Percentiles rank a stretch among this genome's conserved stretches.
These are phyloP conservation scores for Eupeodes luniger DNA, from an alignment of 2,888 invertebrate genomes.

Conservation along the genomic window DNA sequence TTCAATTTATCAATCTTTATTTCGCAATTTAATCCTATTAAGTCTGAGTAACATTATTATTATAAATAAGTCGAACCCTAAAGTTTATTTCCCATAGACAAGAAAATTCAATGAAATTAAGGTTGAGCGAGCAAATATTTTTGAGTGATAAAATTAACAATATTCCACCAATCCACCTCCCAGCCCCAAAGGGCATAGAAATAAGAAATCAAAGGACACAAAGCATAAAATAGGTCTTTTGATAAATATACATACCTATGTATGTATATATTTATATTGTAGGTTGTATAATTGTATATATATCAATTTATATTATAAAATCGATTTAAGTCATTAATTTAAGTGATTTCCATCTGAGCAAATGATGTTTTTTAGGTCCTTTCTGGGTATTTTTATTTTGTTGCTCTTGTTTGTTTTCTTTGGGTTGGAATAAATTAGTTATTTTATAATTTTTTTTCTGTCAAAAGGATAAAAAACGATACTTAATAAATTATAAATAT, in stretches of 20 bases:
- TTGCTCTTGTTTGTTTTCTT: background rate
- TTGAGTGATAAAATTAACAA: slow-evolving; percentile 27
- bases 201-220: slow-evolving; percentile 2
- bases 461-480: background rate
- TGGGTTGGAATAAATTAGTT: background rate
- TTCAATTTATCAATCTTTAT: slow-evolving; percentile 34
- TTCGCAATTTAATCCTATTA: slow-evolving; percentile 17
- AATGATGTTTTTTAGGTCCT: background rate
- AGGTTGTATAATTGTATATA: too few species aligned
- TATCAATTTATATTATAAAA: slow-evolving; percentile 4
- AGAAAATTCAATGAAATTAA: slow-evolving; percentile 2
- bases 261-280: background rate
- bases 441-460: background rate
- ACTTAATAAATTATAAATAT: background rate
- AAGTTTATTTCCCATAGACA: background rate
- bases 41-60: slow-evolving; percentile 12
- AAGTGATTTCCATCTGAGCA: slow-evolving; percentile 21
- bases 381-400: background rate
- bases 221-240: background rate
- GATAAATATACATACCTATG: background rate
- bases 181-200: background rate
- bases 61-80: background rate
- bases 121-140: slow-evolving; percentile 16
- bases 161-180: background rate
- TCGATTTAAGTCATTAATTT: slow-evolving; percentile 37